A percentile compares a stretch with the other conserved stretches of the same genome.
Evolutionary conservation across 2,113 vertebrate genomes (phyloP).

Genomic region (Pan troglodytes): DNA sequence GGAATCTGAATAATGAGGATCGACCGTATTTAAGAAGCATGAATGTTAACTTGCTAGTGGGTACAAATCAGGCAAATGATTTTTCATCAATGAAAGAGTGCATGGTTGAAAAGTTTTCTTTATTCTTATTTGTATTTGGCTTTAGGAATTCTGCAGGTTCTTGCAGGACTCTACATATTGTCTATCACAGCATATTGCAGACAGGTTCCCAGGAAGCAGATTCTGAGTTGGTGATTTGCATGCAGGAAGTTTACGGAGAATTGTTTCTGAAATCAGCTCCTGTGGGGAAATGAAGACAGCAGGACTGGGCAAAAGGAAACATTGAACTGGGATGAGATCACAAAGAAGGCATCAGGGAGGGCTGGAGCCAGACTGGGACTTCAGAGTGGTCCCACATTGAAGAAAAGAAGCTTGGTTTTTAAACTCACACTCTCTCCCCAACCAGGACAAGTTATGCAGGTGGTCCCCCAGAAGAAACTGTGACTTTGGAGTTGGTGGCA

Average conservation of each 20-base stretch:
- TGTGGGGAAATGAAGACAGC: background rate
- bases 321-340: background rate
- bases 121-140: background rate
- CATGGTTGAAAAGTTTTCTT: background rate
- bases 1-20: background rate
- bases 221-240: background rate
- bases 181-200: background rate
- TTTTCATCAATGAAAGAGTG: background rate
- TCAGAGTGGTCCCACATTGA: background rate
- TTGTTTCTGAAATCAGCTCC: background rate
- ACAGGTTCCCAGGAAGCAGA: background rate
- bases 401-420: background rate
- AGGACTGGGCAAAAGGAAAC: background rate
- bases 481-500: background rate
- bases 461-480: background rate
- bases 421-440: background rate
- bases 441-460: background rate
- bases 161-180: background rate
- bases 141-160: background rate
- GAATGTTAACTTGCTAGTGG: background rate
- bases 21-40: background rate
- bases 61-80: background rate
- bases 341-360: background rate
- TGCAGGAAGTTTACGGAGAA: background rate
- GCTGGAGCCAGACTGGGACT: background rate